These are phyloP conservation scores for Gila robusta DNA, from an alignment of 2,797 vertebrate species.

Conservation along the genomic window DNA sequence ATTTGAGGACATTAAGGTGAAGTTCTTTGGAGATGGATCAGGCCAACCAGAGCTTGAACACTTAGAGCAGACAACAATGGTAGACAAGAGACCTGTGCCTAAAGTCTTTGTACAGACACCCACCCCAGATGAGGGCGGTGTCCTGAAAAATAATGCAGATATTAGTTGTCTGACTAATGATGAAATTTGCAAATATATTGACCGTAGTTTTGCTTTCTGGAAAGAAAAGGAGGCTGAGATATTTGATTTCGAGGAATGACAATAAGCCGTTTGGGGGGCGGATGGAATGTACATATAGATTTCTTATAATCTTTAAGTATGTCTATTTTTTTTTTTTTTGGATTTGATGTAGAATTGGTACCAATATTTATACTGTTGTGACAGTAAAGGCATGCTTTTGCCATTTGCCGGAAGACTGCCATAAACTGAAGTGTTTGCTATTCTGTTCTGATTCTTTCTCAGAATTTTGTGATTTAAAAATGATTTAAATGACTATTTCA, in stretches of 20 bases:
- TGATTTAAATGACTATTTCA: not conserved
- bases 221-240: conserved; percentile 98
- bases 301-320: conserved; percentile 67
- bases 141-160: conserved; percentile 65
- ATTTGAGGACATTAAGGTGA: conserved; percentile 92
- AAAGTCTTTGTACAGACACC: conserved; percentile 73
- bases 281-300: not conserved
- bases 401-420: conserved; percentile 15
- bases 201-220: conserved; percentile 98
- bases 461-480: not conserved
- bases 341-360: conserved; percentile 23
- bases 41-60: conserved; percentile 37
- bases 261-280: conserved; percentile 5
- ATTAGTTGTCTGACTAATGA: conserved; percentile 82
- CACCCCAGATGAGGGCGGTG: conserved; percentile 72
- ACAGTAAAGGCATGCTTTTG: conserved; percentile 1
- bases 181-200: conserved; percentile 93
- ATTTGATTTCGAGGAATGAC: conserved; percentile 85
- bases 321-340: conserved; percentile 25
- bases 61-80: conserved; percentile 65
- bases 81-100: conserved; percentile 72
- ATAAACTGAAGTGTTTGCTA: not conserved
- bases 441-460: not conserved
- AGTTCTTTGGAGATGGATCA: conserved; percentile 82
- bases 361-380: conserved; percentile 27